Evolutionary conservation across 2,888 invertebrate species (phyloP), one percentile per base, ranked within the genome.

Genomic region (Limnephilus rhombicus): DNA sequence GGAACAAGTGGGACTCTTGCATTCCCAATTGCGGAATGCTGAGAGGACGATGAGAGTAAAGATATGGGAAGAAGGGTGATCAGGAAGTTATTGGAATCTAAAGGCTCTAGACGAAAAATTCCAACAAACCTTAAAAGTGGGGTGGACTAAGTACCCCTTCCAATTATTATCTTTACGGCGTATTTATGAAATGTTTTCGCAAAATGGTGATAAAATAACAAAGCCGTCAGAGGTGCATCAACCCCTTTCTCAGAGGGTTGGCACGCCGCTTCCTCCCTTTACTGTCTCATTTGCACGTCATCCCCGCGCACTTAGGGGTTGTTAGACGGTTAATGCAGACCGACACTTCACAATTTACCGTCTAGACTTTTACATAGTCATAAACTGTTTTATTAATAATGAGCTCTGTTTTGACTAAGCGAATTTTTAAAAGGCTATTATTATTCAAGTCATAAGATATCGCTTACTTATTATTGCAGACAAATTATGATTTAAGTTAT

Each of bases 251-350:
- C 18, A 5, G n/a, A 31, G 34, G 68, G 68, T 5, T 68, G 88
- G 37, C 31, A 15, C 80, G 29, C 81, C 91, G 37, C 83, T 83
- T 91, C 81, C 82, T 82, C 49, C 82, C 37, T 53, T 91, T 88
- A 91, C 88, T 49, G 53, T 91, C 91, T 88, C 88, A 91, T 91
- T 91, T 91, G 91, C 91, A 82, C 91, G 83, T 88, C 88, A 81
- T 88, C 49, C 88, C 53, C 49, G 81, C 80, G 81, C 82, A 87
- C 82, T 85, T 85, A 81, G 85, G 88, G 88, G 83, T 81, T 88
- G 18, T 87, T 45, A 45, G n/a, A 41, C 37, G 13, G 24, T 24
- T 37, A 41, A 34, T 34, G 34, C 24, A 34, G 83, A 83, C 34
- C 34, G 83, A 34, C 68, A 68, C 68, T 37, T 15, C 34, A 83